Base-by-base conservation (phyloP, 2,113 vertebrate genomes). In the Leptocoma aspasia region DNA sequence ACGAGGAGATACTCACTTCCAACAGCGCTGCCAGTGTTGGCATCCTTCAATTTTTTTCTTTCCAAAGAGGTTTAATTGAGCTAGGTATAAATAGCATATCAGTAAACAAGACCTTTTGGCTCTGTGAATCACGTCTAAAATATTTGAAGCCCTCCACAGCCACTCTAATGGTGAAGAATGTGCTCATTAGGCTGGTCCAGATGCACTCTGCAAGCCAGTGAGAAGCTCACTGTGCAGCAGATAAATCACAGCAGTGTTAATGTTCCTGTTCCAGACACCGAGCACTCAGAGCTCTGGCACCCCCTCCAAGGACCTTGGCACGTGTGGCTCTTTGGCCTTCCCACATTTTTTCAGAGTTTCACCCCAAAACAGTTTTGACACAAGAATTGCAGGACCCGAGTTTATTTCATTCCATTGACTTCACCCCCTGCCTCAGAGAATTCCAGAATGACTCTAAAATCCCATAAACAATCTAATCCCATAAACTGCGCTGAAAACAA, bases 51-150 rank as follows among this genome's bases (percentile, higher is more conserved):
- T 83, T 72, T 73, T 85, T 85, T 88, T 83, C 82, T 86, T 56
- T 39, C 69, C 65, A 57, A 86, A 90, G 86, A 71, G 94, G 71
- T 95, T 97, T 96, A 96, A 94, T 95, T 95, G 92, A 88, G 79
- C 54, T 86, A 88, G 91, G 94, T 97, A 97, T 97, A 96, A 96
- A 97, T 96, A 96, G 96, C 78, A 9, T 93, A 96, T 95, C 96
- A 95, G 94, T 95, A 96, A 97, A 97, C 94, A 97, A 93, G 91
- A 94, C 88, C 90, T 94, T 82, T 92, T 95, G 94, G 90, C 84
- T 93, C 78, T 64, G 68, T 95, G 97, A 96, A 96, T 96, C 97
- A 97, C 3, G 86, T 47, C 92, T 92, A 37, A 97, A 97, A 85
- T 93, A 97, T 97, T 17, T 94, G 88, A 92, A 89, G 86, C 63